Evolutionary conservation across 1,140 invertebrate species (phyloP), one percentile per base, ranked within the genome.

Genomic region (Diachasma alloeum): DNA sequence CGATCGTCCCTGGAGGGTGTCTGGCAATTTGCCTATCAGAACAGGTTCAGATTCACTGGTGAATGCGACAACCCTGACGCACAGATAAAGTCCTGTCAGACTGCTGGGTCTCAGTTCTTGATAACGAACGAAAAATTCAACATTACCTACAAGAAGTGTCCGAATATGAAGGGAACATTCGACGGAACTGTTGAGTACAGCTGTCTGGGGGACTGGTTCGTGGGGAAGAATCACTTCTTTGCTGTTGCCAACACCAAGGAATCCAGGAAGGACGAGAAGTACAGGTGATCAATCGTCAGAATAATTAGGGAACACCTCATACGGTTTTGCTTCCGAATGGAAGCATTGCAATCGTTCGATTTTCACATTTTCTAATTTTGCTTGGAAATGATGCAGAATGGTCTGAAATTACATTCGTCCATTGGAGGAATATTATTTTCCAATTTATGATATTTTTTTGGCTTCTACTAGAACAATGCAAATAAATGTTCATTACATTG

Each of bases 111-210:
- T 13, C 96, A 98, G 87, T 98, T 98, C 88, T 93, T 98, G 48
- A 98, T 98, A 79, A 96, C 97, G 36, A 99, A 99, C 91, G 96
- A 99, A 86, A 97, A 98, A 84, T 99, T 99, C 82, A 96, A 97
- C 82, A 97, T 99, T 74, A 97, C 95, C 8, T 99, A 98, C 86
- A 94, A 95, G 76, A 93, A 94, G 84, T 99, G 98, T 88, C 88
- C 92, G 66, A 96, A 95, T 66, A 94, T 96, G 91, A 91, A 92
- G 44, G 96, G 94, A 42, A 98, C 97, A 3, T 96, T 96, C 88
- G 94, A 97, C 88, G 96, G 96, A 88, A 95, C 95, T 79, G 96
- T 97, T 5, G 96, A 98, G 87, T 98, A 96, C 85, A 97, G 94
- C 86, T 98, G 97, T 85, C 89, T 98, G 39, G 97, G 97, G 4